Conservation (phyloP, 2,113 vertebrate species). For the Myrmophylax atrothorax region DNA sequence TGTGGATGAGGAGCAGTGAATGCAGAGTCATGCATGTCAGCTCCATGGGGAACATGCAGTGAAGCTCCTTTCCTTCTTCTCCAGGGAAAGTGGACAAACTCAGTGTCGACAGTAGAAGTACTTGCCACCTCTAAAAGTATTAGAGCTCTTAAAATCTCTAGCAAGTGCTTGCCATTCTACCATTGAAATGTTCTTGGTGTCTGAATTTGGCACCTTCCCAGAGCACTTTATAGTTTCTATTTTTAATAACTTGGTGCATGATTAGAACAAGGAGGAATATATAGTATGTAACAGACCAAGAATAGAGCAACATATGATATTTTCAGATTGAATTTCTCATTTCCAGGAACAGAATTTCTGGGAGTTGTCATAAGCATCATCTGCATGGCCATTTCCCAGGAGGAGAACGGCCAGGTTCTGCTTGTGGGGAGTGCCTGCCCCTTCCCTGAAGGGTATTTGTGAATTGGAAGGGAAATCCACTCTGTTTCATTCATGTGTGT, state of each 20-base stretch:
- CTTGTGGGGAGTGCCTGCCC: neutral
- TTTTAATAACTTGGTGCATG: neutral
- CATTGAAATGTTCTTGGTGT: neutral
- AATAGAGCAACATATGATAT: neutral
- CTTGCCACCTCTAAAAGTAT: neutral
- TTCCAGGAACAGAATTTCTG: neutral
- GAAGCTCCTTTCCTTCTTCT: neutral
- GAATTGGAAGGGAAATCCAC: neutral
- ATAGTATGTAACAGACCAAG: neutral
- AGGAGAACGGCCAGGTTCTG: neutral
- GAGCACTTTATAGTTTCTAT: neutral
- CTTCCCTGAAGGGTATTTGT: neutral
- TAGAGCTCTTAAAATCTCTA: neutral
- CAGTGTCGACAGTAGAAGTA: neutral
- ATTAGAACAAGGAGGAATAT: neutral
- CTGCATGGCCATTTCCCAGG: neutral
- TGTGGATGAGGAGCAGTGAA: neutral
- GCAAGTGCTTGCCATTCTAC: neutral
- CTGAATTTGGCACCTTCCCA: neutral
- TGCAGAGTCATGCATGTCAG: neutral
- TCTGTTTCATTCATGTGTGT: neutral
- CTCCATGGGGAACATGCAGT: fast-evolving
- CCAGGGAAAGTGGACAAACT: neutral
- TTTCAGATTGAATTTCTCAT: neutral
- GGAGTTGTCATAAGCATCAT: neutral